Evolutionary conservation across 1,140 invertebrate genomes (phyloP).

Genomic region (Sycobia sp.): DNA sequence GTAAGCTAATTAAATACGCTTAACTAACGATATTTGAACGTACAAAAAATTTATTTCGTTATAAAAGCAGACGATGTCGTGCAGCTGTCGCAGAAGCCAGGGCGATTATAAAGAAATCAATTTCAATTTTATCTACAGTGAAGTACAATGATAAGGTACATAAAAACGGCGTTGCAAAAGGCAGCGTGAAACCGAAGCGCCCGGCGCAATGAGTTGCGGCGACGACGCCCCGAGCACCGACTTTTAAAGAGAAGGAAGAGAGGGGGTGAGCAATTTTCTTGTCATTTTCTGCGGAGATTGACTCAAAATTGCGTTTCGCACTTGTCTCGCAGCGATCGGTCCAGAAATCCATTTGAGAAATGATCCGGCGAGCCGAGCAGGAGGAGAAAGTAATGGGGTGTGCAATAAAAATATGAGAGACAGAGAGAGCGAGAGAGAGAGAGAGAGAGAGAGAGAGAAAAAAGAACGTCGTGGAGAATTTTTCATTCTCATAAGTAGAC

Average conservation of each 20-base stretch:
- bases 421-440: too few species aligned
- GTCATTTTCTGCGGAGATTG: slow-evolving; percentile 24
- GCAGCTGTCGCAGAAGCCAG: neutral
- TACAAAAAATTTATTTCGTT: neutral
- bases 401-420: slow-evolving; percentile 1
- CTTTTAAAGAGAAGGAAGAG: neutral
- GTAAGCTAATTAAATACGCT: too few species aligned
- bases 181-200: neutral
- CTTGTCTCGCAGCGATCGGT: neutral
- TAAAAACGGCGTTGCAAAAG: neutral
- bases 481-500: neutral
- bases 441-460: too few species aligned
- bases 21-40: too few species aligned
- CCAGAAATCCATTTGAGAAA: neutral
- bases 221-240: slow-evolving; percentile 22
- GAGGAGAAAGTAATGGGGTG: neutral
- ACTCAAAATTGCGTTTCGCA: neutral
- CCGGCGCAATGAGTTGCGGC: neutral
- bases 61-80: neutral
- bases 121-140: neutral
- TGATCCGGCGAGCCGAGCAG: too few species aligned
- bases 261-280: slow-evolving; percentile 9
- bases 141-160: neutral
- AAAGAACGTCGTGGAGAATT: neutral
- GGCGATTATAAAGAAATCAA: slow-evolving; percentile 8